These are phyloP conservation scores for Nicator chloris DNA, from an alignment of 2,113 vertebrate genomes.

Conservation along the genomic window DNA sequence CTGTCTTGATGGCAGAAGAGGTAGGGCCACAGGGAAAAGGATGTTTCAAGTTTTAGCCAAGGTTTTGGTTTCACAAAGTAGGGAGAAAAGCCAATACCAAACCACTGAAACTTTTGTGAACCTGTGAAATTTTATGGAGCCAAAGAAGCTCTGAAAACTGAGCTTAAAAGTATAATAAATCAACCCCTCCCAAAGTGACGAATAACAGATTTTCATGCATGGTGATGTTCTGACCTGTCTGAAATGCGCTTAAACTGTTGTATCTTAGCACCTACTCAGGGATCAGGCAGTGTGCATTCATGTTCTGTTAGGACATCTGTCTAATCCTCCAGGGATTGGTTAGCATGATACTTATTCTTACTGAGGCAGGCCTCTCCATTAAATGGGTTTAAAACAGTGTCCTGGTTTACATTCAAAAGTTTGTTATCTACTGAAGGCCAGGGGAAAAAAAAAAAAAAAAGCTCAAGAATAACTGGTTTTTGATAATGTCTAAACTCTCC, in stretches of 20 bases:
- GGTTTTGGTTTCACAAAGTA: neutral
- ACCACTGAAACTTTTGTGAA: neutral
- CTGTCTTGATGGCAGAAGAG: neutral
- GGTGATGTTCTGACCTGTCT: neutral
- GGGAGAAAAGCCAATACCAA: neutral
- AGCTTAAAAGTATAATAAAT: neutral
- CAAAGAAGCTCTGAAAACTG: neutral
- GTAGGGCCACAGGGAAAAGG: neutral
- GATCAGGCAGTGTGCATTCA: neutral
- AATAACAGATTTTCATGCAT: neutral
- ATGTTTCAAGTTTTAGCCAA: neutral
- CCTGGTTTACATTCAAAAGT: neutral
- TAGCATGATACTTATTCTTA: neutral
- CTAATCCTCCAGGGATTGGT: constrained; percentile 18
- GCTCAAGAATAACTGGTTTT: neutral
- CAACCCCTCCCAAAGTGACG: neutral
- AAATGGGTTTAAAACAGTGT: constrained; percentile 4
- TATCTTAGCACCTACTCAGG: neutral
- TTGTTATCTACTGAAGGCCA: neutral
- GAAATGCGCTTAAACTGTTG: neutral
- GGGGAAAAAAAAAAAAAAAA: neutral
- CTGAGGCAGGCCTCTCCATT: neutral
- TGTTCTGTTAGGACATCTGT: neutral
- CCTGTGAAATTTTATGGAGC: neutral
- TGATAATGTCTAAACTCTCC: neutral